These are phyloP conservation scores for Cettia cetti DNA, from an alignment of 2,113 vertebrate genomes.

Conservation along the genomic window DNA sequence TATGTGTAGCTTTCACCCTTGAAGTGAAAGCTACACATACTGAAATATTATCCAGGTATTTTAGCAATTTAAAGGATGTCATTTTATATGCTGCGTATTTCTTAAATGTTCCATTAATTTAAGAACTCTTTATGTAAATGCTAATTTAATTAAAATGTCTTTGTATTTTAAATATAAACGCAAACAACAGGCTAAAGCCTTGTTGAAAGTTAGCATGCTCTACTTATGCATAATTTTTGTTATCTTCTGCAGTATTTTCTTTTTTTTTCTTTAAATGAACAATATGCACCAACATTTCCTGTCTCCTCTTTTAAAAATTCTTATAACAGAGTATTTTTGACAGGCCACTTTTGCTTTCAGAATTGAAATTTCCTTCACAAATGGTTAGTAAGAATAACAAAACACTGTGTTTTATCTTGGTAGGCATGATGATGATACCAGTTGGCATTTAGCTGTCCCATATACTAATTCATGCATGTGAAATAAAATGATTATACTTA, in stretches of 20 bases:
- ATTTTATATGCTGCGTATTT: not conserved
- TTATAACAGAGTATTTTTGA: not conserved
- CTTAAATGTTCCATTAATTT: slow-evolving; percentile 29
- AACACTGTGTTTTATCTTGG: not conserved
- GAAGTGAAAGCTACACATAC: not conserved
- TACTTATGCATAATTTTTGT: not conserved
- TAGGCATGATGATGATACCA: slow-evolving; percentile 18
- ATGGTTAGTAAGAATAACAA: not conserved
- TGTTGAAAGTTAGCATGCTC: not conserved
- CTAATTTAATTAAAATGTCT: slow-evolving; percentile 47
- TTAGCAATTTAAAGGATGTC: not conserved
- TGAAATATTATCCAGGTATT: slow-evolving; percentile 5
- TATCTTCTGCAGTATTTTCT: not conserved
- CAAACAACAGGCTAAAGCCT: not conserved
- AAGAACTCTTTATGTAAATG: not conserved
- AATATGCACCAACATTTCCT: not conserved
- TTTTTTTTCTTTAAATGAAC: not conserved
- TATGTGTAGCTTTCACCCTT: too few relatives aligned
- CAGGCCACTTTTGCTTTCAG: slow-evolving; percentile 25
- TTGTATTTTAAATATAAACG: slow-evolving; percentile 13
- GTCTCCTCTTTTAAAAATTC: not conserved
- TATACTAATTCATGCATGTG: slow-evolving; percentile 54
- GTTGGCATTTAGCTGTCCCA: slow-evolving; percentile 41
- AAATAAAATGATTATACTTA: slow-evolving; percentile 6
- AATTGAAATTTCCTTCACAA: not conserved